Conservation (phyloP, 2,888 invertebrate genomes). For the Caenorhabditis sp. region DNA sequence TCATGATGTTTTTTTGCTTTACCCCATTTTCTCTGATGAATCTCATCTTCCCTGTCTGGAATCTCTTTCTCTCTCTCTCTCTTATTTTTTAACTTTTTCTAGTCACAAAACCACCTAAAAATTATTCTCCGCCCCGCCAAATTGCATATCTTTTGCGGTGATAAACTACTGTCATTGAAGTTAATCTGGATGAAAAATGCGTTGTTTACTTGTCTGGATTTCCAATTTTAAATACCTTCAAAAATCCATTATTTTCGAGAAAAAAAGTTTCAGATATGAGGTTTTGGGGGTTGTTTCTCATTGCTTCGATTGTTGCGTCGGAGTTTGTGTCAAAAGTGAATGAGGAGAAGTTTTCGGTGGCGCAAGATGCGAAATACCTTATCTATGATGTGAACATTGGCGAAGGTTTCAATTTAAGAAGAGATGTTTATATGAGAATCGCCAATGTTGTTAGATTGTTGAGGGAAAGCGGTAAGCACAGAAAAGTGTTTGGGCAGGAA, state of each 20-base stretch:
- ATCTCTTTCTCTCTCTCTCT: background rate
- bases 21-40: too few relatives aligned
- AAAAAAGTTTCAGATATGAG: background rate
- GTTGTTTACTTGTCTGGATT: background rate
- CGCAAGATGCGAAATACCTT: slow-evolving; percentile 76
- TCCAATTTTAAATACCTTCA: background rate
- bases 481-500: too few relatives aligned
- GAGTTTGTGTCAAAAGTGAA: background rate
- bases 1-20: too few relatives aligned
- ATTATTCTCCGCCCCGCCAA: too few relatives aligned
- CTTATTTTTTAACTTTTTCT: background rate
- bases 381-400: slow-evolving; percentile 92
- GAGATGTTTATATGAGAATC: slow-evolving; percentile 93
- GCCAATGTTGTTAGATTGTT: slow-evolving; percentile 83
- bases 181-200: too few relatives aligned
- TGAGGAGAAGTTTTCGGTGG: slow-evolving; percentile 32
- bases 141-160: background rate
- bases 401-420: slow-evolving; percentile 93
- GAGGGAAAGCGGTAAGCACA: slow-evolving; percentile 72
- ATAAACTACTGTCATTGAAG: background rate
- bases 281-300: background rate
- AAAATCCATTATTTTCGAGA: background rate
- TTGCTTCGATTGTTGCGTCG: background rate
- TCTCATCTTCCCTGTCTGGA: too few relatives aligned
- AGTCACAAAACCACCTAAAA: too few relatives aligned